Evolutionary conservation across 1,140 invertebrate genomes (phyloP).

Genomic region (Zaprionus gabonicus): DNA sequence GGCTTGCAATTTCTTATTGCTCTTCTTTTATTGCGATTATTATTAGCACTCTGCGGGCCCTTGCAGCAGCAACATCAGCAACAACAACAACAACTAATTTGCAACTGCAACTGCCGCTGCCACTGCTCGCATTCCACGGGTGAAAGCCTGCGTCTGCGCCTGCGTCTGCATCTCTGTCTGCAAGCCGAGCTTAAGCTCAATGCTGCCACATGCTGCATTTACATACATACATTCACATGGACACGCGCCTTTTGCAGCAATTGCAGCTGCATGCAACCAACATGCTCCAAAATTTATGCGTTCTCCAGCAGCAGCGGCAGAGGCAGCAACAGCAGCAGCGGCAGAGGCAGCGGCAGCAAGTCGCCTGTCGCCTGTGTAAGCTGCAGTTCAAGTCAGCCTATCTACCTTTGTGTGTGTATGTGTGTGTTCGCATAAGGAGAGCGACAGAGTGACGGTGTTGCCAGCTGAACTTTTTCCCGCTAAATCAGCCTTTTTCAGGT

Average conservation of each 20-base stretch:
- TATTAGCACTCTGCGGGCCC: slow-evolving; percentile 39
- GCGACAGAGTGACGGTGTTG: slow-evolving; percentile 4
- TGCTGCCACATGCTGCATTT: slow-evolving; percentile 41
- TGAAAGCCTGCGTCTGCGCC: slow-evolving; percentile 58
- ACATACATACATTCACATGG: slow-evolving; percentile 53
- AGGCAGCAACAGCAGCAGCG: not conserved
- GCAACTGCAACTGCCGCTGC: slow-evolving; percentile 36
- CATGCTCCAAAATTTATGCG: slow-evolving; percentile 74
- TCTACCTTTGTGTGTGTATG: not conserved
- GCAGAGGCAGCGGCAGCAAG: not conserved
- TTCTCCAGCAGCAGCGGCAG: slow-evolving; percentile 30
- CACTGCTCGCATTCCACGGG: slow-evolving; percentile 68
- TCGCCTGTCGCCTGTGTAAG: slow-evolving; percentile 9
- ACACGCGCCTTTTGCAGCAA: slow-evolving; percentile 51
- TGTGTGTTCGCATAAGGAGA: slow-evolving; percentile 31
- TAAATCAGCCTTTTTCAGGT: too few species aligned
- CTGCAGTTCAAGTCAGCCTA: slow-evolving; percentile 1
- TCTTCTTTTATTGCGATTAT: slow-evolving; percentile 37
- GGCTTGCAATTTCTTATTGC: slow-evolving; percentile 56
- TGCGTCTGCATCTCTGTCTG: not conserved
- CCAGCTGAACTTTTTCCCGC: too few species aligned
- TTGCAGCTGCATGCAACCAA: slow-evolving; percentile 37
- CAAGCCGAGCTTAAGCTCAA: slow-evolving; percentile 12
- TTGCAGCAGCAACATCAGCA: not conserved
- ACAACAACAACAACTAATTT: slow-evolving; percentile 63